Conservation (phyloP, 2,888 invertebrate species). For the Globia sparganii region DNA sequence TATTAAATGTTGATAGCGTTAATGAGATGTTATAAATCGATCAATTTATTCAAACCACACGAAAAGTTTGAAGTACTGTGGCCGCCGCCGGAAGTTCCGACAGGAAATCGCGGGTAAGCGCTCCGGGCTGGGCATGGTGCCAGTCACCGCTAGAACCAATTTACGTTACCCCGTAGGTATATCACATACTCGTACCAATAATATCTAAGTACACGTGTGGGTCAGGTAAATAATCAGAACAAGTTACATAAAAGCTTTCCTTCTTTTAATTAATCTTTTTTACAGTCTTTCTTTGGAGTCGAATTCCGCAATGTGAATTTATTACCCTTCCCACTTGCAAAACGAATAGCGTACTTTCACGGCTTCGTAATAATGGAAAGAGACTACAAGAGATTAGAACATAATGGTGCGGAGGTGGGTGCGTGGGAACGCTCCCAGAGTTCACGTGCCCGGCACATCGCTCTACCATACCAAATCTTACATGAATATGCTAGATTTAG, state of each 20-base stretch:
- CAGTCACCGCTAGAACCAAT: constrained; percentile 70
- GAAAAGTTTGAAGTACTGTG: constrained; percentile 46
- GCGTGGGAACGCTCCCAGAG: constrained; percentile 90
- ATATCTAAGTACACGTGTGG: constrained; percentile 39
- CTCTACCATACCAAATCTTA: constrained; percentile 86
- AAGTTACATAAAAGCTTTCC: constrained; percentile 8
- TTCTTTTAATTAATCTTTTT: constrained; percentile 22
- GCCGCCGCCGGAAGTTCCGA: constrained; percentile 74
- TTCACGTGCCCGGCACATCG: constrained; percentile 87
- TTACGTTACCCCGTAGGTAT: constrained; percentile 50
- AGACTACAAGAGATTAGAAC: constrained; percentile 89
- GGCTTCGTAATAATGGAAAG: constrained; percentile 88
- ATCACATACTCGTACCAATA: constrained; percentile 45
- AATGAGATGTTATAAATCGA: constrained; percentile 27
- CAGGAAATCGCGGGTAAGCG: constrained; percentile 72
- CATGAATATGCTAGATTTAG: constrained; percentile 88
- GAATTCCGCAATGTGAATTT: constrained; percentile 75
- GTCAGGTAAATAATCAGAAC: constrained; percentile 17
- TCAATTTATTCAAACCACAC: constrained; percentile 47
- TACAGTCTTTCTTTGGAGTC: constrained; percentile 33
- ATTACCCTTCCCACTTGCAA: constrained; percentile 82
- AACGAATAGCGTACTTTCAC: constrained; percentile 87
- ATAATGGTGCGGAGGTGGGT: constrained; percentile 90
- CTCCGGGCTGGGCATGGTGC: constrained; percentile 65
- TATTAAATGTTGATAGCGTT: constrained; percentile 6